Conservation (phyloP, 2,888 invertebrate species). For the Caenorhabditis macrosperma region DNA sequence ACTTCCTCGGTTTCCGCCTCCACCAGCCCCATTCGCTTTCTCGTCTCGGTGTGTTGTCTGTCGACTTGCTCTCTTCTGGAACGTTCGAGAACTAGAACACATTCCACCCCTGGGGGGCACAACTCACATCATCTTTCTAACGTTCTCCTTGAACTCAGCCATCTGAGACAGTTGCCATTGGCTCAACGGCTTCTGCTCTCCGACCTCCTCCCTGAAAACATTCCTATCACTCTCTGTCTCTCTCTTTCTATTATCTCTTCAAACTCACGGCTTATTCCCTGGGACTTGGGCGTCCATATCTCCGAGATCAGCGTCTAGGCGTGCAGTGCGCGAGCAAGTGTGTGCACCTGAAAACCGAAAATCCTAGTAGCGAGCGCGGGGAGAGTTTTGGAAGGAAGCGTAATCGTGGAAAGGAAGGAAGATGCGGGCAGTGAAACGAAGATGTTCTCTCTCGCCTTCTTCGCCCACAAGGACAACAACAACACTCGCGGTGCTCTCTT, state of each 20-base stretch:
- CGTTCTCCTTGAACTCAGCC: slow-evolving; percentile 3
- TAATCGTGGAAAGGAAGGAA: slow-evolving; percentile 33
- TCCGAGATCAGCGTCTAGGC: not conserved
- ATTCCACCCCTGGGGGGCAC: not conserved
- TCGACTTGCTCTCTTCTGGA: slow-evolving; percentile 18
- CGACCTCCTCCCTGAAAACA: slow-evolving; percentile 16
- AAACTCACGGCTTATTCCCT: slow-evolving; percentile 33
- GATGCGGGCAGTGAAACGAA: slow-evolving; percentile 5
- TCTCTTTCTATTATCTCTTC: not conserved
- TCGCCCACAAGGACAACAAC: slow-evolving; percentile 49
- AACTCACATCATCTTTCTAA: not conserved
- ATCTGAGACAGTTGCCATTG: not conserved
- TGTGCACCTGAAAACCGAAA: not conserved
- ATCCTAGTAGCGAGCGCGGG: not conserved
- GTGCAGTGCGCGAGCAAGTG: not conserved
- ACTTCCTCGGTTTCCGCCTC: not conserved
- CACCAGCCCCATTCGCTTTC: not conserved
- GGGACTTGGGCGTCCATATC: slow-evolving; percentile 34
- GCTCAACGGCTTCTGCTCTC: not conserved
- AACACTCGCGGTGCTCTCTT: slow-evolving; percentile 49
- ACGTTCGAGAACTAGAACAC: not conserved
- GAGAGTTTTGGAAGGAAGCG: slow-evolving; percentile 8
- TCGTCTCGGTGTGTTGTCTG: not conserved
- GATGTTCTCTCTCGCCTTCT: slow-evolving; percentile 47
- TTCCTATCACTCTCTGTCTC: not conserved